A percentile compares a stretch with the other conserved stretches of the same genome.
These are phyloP conservation scores for Zeus faber DNA, from an alignment of 2,113 vertebrate genomes.

Conservation along the genomic window DNA sequence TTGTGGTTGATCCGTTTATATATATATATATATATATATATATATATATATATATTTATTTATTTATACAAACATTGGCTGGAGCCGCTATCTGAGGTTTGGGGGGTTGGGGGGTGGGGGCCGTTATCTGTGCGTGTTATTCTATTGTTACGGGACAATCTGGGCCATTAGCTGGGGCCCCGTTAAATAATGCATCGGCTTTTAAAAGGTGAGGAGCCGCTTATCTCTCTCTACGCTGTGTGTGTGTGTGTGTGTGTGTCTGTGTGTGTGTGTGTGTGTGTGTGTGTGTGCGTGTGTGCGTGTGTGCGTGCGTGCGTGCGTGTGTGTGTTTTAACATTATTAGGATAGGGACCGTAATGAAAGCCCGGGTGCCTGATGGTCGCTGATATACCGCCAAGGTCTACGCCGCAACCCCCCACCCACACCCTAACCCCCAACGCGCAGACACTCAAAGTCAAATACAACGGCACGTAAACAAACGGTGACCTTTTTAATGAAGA, in stretches of 20 bases:
- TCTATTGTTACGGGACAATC: constrained; percentile 80
- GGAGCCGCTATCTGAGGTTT: constrained; percentile 61
- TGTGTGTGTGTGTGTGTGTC: constrained; percentile 16
- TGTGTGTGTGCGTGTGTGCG: not conserved
- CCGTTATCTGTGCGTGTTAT: constrained; percentile 77
- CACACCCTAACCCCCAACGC: constrained; percentile 13
- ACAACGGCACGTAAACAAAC: constrained; percentile 53
- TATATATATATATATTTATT: not conserved
- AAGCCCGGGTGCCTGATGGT: constrained; percentile 57
- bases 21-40: not conserved
- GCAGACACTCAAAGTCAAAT: not conserved
- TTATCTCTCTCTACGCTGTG: constrained; percentile 64
- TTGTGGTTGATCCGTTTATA: not conserved
- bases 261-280: not conserved
- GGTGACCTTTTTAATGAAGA: constrained; percentile 68
- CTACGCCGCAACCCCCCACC: constrained; percentile 24
- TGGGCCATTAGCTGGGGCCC: constrained; percentile 75
- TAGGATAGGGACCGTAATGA: constrained; percentile 69
- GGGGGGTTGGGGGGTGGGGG: constrained; percentile 60
- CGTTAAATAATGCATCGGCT: constrained; percentile 81
- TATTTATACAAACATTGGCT: constrained; percentile 10
- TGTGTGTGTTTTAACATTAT: constrained; percentile 66
- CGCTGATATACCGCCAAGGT: constrained; percentile 64
- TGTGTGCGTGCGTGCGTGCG: constrained; percentile 10
- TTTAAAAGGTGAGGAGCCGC: constrained; percentile 65